A percentile compares a stretch with the other conserved stretches of the same genome.
Evolutionary conservation across 2,888 invertebrate genomes (phyloP).

Genomic region (Sericinus montela): DNA sequence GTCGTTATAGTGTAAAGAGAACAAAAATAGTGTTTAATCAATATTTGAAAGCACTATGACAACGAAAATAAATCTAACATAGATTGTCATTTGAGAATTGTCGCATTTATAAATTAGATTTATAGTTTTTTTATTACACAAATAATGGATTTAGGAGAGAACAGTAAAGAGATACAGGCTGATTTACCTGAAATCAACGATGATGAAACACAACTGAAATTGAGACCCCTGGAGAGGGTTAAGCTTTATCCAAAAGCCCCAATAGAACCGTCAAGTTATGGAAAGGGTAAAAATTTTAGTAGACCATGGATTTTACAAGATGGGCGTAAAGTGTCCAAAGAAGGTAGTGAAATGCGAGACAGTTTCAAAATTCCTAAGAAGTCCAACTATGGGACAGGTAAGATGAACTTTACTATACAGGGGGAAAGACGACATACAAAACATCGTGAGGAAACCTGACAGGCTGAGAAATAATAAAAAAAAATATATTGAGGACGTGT

Average conservation of each 20-base stretch:
- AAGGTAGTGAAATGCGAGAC: constrained; percentile 64
- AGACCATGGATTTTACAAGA: constrained; percentile 69
- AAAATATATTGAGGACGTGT: too few species aligned
- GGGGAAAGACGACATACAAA: too few species aligned
- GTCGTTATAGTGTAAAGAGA: too few species aligned
- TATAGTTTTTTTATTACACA: constrained; percentile 17
- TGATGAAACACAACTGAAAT: constrained; percentile 47
- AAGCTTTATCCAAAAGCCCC: constrained; percentile 61
- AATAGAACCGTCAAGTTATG: constrained; percentile 60
- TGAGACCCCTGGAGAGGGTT: constrained; percentile 57
- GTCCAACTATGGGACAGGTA: constrained; percentile 46
- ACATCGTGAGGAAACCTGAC: too few species aligned
- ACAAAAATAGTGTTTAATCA: neutral
- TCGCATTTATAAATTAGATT: neutral
- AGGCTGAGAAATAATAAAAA: too few species aligned
- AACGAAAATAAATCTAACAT: neutral
- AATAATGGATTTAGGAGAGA: constrained; percentile 30
- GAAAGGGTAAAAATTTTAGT: constrained; percentile 58
- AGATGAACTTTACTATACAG: neutral
- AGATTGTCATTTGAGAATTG: too few species aligned
- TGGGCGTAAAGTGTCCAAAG: constrained; percentile 50
- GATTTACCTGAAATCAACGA: constrained; percentile 49
- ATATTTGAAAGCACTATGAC: neutral
- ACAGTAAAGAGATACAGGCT: constrained; percentile 48
- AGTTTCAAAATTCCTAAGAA: constrained; percentile 48